phyloP scores from a whole-genome alignment of 2,113 vertebrate species.

The Otis tarda region DNA sequence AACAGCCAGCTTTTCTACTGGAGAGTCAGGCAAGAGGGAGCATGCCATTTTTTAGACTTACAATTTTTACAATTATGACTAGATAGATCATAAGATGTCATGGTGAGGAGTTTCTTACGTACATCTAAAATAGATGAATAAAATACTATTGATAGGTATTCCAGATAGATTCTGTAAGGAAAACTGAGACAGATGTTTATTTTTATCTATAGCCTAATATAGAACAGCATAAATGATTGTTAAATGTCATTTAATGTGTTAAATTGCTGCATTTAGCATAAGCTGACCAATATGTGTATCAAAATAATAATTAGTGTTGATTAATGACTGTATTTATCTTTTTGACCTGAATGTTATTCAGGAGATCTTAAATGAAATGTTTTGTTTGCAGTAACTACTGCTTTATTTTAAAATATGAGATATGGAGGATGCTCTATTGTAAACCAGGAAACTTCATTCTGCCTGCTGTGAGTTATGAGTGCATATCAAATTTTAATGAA shows the following conservation, averaged over 20 bases:
- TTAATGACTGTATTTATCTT: not conserved
- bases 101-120: not conserved
- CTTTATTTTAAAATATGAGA: constrained; percentile 38
- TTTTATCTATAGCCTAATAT: not conserved
- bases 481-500: constrained; percentile 67
- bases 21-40: not conserved
- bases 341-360: not conserved
- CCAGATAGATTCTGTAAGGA: not conserved
- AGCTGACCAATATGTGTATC: not conserved
- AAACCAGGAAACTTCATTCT: constrained; percentile 42
- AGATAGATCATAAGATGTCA: not conserved
- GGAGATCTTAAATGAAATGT: not conserved
- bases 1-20: not conserved
- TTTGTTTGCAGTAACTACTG: constrained; percentile 15
- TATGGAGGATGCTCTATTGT: constrained; percentile 16
- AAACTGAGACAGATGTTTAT: not conserved
- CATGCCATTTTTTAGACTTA: not conserved
- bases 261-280: not conserved
- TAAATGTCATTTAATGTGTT: not conserved
- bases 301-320: constrained; percentile 31
- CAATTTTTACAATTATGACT: constrained; percentile 11
- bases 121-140: not conserved
- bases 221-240: not conserved
- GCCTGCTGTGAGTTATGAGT: constrained; percentile 34
- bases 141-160: not conserved